phyloP scores from a whole-genome alignment of 2,113 vertebrate genomes.

The Nycticorax nycticorax region DNA sequence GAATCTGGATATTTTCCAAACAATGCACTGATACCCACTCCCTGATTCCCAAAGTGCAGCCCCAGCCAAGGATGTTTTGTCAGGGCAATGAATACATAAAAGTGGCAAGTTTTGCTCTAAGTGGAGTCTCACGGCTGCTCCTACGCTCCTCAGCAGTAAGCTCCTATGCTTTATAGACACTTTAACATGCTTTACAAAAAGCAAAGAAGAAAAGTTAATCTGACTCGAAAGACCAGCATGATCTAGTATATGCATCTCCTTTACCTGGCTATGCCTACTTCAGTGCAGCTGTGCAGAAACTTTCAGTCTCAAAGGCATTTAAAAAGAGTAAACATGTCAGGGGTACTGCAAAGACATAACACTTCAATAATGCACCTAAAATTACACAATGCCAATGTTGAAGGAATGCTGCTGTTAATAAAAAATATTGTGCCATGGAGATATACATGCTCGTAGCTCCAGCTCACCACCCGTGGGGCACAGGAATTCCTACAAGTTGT shows the following conservation, averaged over 20 bases:
- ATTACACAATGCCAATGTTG: background rate
- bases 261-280: background rate
- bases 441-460: accelerated
- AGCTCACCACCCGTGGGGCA: background rate
- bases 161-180: background rate
- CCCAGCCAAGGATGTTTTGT: background rate
- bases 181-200: background rate
- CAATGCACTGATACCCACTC: background rate
- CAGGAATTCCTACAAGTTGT: background rate
- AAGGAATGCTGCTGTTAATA: background rate
- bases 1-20: background rate
- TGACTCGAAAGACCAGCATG: background rate
- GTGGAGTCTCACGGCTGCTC: background rate
- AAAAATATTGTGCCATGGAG: background rate
- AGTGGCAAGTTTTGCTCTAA: background rate
- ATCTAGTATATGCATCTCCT: background rate
- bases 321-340: background rate
- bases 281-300: background rate
- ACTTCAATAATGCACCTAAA: background rate
- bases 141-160: background rate
- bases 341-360: background rate
- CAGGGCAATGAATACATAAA: background rate
- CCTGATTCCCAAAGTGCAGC: background rate
- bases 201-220: background rate
- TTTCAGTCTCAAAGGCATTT: background rate